Conservation (phyloP, 2,113 vertebrate species). For the Mohoua ochrocephala region DNA sequence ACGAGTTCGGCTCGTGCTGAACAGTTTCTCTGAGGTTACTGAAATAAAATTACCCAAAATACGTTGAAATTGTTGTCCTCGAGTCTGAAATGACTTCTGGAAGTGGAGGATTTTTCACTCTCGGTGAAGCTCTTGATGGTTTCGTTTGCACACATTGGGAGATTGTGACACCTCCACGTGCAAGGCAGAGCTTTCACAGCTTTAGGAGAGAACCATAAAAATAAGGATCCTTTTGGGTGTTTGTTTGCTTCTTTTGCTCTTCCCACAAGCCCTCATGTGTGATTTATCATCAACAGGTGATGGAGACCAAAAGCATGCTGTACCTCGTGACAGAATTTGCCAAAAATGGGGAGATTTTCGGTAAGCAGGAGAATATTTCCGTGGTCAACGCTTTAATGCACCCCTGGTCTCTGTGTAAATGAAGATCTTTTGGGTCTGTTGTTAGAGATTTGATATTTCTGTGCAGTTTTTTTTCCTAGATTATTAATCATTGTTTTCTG, state of each 20-base stretch:
- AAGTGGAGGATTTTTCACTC: not conserved
- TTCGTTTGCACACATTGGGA: not conserved
- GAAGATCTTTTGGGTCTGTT: not conserved
- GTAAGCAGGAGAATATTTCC: conserved; percentile 74
- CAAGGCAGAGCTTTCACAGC: not conserved
- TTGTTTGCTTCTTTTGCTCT: not conserved
- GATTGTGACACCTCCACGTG: not conserved
- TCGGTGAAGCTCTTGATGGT: not conserved
- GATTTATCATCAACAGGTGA: conserved; percentile 80
- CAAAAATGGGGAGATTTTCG: conserved; percentile 97
- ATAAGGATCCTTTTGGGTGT: not conserved
- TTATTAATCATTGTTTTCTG: not conserved
- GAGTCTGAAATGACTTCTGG: not conserved
- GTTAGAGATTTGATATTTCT: not conserved
- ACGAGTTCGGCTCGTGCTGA: not conserved
- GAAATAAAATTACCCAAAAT: not conserved
- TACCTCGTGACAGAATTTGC: conserved; percentile 98
- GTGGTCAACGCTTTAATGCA: fast-evolving
- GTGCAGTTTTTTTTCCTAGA: not conserved
- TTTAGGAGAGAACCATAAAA: not conserved
- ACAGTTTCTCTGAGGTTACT: not conserved
- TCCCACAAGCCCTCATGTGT: not conserved
- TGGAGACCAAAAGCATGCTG: conserved; percentile 99
- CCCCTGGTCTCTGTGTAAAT: not conserved
- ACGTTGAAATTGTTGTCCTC: not conserved